These are phyloP conservation scores for Lasioglossum zephyrum DNA, from an alignment of 2,888 invertebrate species.

Conservation along the genomic window DNA sequence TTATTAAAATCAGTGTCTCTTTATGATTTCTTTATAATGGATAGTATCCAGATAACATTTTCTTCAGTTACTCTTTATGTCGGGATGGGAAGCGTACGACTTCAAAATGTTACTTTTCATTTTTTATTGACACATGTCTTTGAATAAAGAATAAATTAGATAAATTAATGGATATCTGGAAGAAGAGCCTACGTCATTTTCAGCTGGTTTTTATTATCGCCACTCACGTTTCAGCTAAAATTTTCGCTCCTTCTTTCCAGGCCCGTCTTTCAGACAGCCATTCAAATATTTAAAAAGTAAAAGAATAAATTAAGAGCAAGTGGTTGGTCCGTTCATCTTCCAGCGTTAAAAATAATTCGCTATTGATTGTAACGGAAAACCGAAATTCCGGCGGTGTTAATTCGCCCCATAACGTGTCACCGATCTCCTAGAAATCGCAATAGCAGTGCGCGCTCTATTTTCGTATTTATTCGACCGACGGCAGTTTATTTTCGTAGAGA, in stretches of 20 bases:
- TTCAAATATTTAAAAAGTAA: too few relatives aligned
- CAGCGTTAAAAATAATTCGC: too few relatives aligned
- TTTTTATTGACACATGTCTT: too few relatives aligned
- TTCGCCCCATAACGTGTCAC: not conserved
- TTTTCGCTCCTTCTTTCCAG: too few relatives aligned
- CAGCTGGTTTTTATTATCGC: too few relatives aligned
- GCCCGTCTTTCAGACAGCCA: too few relatives aligned
- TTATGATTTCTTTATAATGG: not conserved
- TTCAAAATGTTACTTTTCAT: too few relatives aligned
- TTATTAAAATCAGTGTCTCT: not conserved
- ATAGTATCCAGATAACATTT: not conserved
- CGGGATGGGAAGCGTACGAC: too few relatives aligned
- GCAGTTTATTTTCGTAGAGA: slow-evolving; percentile 50
- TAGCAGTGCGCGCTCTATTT: slow-evolving; percentile 36
- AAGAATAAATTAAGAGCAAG: not conserved
- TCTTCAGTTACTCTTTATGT: not conserved
- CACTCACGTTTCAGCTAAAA: too few relatives aligned
- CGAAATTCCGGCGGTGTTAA: not conserved
- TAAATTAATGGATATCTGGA: too few relatives aligned
- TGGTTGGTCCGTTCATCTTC: not conserved
- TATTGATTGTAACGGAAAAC: not conserved
- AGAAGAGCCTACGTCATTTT: too few relatives aligned
- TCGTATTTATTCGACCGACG: slow-evolving; percentile 19
- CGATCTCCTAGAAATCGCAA: slow-evolving; percentile 30
- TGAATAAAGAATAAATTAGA: too few relatives aligned